Evolutionary conservation across 2,888 invertebrate genomes (phyloP).

Genomic region (Orthosia incerta): DNA sequence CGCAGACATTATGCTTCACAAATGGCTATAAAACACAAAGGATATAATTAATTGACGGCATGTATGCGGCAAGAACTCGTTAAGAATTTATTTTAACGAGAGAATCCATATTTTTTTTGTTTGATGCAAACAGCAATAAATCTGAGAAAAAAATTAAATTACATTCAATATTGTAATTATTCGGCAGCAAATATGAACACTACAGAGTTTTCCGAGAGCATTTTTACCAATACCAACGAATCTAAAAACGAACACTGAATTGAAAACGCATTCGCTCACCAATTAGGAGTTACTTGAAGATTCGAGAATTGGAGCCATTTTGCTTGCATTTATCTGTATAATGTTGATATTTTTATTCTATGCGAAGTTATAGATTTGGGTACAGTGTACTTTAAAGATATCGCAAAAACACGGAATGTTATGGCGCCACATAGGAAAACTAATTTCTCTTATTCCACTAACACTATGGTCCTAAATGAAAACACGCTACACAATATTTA

Average conservation of each 20-base stretch:
- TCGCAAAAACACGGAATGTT: no score
- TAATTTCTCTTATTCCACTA: no score
- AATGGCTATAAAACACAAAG: no score
- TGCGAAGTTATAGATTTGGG: no score
- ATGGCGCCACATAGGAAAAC: no score
- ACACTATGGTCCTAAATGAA: no score
- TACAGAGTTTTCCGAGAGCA: no score
- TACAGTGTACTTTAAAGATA: no score
- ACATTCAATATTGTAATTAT: background rate
- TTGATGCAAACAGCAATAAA: background rate
- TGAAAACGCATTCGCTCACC: conserved; percentile 5
- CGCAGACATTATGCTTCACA: no score
- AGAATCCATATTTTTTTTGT: background rate
- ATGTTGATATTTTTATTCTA: background rate
- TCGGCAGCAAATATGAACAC: background rate
- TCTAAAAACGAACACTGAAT: conserved; percentile 1
- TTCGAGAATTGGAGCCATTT: background rate
- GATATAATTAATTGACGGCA: no score
- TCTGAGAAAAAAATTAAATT: no score
- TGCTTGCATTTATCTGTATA: background rate
- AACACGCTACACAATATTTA: no score
- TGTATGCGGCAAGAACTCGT: background rate
- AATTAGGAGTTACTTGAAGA: background rate
- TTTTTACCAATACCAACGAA: background rate
- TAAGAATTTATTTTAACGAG: background rate